Conservation (phyloP, 2,797 vertebrate genomes). For the Brotula barbata region DNA sequence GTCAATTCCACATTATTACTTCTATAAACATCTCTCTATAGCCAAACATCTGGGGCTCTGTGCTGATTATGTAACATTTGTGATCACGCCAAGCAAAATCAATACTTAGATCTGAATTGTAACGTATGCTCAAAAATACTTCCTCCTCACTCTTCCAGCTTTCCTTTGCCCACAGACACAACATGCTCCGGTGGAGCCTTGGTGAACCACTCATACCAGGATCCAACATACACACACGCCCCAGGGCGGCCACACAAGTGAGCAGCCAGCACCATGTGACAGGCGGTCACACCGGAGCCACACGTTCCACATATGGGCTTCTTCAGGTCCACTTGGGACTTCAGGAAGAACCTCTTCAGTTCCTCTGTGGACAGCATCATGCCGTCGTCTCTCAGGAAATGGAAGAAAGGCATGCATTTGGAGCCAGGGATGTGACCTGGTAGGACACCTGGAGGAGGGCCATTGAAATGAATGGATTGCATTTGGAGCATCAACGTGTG, state of each 20-base stretch:
- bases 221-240: constrained; percentile 84
- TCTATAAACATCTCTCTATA: too few species aligned
- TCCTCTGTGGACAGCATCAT: constrained; percentile 81
- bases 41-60: too few species aligned
- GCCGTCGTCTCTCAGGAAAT: constrained; percentile 79
- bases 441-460: constrained; percentile 26
- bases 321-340: constrained; percentile 80
- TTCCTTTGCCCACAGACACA: constrained; percentile 71
- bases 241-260: constrained; percentile 82
- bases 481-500: not conserved
- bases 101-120: not conserved
- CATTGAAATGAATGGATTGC: not conserved
- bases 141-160: constrained; percentile 14
- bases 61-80: too few species aligned
- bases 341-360: constrained; percentile 74
- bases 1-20: too few species aligned
- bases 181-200: constrained; percentile 80
- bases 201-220: constrained; percentile 87
- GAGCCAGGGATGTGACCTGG: constrained; percentile 84
- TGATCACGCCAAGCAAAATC: not conserved
- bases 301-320: constrained; percentile 82
- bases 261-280: constrained; percentile 85
- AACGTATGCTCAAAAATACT: not conserved
- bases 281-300: constrained; percentile 87
- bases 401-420: constrained; percentile 84